Evolutionary conservation across 2,797 vertebrate species (phyloP).

Genomic region (Glyptemys insculpta): DNA sequence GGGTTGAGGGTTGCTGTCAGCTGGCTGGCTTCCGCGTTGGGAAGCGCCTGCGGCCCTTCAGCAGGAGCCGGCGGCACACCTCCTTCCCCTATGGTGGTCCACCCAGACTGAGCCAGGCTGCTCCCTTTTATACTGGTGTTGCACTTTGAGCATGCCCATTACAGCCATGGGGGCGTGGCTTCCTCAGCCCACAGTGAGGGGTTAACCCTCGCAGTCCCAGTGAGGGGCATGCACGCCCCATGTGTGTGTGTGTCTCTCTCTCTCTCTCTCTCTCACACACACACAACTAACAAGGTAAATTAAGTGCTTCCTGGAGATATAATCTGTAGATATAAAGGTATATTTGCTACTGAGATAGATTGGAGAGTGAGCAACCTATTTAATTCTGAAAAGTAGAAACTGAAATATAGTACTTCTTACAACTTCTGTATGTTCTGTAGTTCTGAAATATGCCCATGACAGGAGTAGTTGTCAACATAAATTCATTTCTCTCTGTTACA

Average conservation of each 20-base stretch:
- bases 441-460: slow-evolving; percentile 22
- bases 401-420: neutral
- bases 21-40: fast-evolving
- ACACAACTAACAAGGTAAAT: neutral
- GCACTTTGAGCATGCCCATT: too few relatives aligned
- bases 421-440: neutral
- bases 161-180: too few relatives aligned
- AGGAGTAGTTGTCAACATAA: slow-evolving; percentile 18
- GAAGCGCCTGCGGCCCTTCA: too few relatives aligned
- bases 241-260: too few relatives aligned
- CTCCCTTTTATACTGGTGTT: too few relatives aligned
- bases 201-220: neutral
- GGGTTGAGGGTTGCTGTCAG: too few relatives aligned
- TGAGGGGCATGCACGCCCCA: too few relatives aligned
- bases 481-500: neutral
- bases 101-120: too few relatives aligned
- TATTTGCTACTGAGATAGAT: neutral
- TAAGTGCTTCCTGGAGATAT: neutral
- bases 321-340: neutral
- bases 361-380: neutral
- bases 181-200: too few relatives aligned
- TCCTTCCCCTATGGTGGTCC: too few relatives aligned
- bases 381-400: neutral
- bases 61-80: too few relatives aligned
- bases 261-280: too few relatives aligned